phyloP scores from a whole-genome alignment of 1,140 invertebrate genomes.

The Chelonus insularis region DNA sequence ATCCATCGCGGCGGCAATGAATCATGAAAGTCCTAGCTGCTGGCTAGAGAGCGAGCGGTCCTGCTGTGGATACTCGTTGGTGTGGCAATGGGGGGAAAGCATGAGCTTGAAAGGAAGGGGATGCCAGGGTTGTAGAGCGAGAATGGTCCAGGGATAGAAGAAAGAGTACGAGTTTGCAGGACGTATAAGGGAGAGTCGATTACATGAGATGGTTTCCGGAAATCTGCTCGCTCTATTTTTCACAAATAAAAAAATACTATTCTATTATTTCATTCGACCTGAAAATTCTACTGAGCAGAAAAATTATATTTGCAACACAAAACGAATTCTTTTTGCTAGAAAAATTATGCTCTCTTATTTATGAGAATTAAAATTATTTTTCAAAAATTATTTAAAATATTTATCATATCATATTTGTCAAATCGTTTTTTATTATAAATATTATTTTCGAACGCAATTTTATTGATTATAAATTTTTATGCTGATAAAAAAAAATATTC shows the following conservation, averaged over 20 bases:
- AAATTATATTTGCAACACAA: conserved; percentile 1
- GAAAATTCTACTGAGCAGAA: conserved; percentile 24
- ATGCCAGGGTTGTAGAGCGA: conserved; percentile 1
- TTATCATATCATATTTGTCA: too few species aligned
- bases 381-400: too few species aligned
- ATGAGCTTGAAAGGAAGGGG: conserved; percentile 17
- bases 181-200: conserved; percentile 16
- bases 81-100: conserved; percentile 25
- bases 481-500: too few species aligned
- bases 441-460: too few species aligned
- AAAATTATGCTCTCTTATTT: too few species aligned
- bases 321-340: too few species aligned
- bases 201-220: conserved; percentile 44
- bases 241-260: conserved; percentile 51
- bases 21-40: conserved; percentile 53
- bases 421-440: too few species aligned
- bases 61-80: conserved; percentile 25
- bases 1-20: conserved; percentile 58
- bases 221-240: conserved; percentile 58
- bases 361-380: too few species aligned
- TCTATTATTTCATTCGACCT: conserved; percentile 50
- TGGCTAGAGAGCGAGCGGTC: conserved; percentile 25
- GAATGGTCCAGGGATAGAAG: conserved; percentile 33
- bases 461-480: too few species aligned
- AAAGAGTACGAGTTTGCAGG: conserved; percentile 25